Conservation (phyloP, 2,888 invertebrate genomes). For the Caenorhabditis virilis region DNA sequence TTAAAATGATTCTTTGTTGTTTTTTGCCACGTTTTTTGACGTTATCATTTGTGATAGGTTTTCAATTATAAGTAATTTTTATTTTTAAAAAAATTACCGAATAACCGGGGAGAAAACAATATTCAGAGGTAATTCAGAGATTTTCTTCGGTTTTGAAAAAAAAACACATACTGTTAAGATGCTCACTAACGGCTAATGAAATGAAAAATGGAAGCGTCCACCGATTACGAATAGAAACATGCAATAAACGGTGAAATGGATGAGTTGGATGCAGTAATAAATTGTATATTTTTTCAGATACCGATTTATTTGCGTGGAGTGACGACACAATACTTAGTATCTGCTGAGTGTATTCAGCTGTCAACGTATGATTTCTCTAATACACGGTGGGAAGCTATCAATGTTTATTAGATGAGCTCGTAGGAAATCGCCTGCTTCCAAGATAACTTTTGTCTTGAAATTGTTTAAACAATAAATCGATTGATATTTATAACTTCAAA, state of each 20-base stretch:
- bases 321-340: constrained; percentile 22
- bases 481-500: no score
- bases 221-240: background rate
- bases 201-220: background rate
- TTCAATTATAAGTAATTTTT: no score
- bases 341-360: constrained; percentile 36
- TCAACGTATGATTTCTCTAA: constrained; percentile 8
- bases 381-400: constrained; percentile 29
- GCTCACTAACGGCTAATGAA: background rate
- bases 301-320: constrained; percentile 25
- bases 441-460: no score
- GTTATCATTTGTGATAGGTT: no score
- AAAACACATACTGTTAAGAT: background rate
- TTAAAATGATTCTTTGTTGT: no score
- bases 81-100: background rate
- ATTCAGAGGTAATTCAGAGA: no score
- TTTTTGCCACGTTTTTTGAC: no score
- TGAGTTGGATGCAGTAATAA: background rate
- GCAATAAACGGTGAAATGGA: background rate
- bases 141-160: no score
- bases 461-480: no score
- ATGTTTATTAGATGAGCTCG: no score
- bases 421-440: no score
- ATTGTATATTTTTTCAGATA: constrained; percentile 4
- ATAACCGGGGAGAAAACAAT: no score